These are phyloP conservation scores for Oscheius sp. DNA, from an alignment of 2,888 invertebrate genomes.

Conservation along the genomic window DNA sequence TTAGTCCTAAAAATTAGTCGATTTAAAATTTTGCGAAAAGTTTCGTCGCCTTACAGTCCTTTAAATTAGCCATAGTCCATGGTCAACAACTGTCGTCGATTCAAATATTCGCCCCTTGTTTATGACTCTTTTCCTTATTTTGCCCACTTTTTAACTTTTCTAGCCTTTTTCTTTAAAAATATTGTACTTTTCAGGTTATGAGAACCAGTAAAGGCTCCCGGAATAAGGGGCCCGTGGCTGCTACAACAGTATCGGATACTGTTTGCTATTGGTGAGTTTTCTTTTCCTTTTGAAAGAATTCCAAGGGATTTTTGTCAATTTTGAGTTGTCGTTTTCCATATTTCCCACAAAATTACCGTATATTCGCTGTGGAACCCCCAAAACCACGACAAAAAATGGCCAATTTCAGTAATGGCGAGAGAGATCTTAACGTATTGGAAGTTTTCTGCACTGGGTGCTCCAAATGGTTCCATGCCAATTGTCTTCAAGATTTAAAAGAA, in stretches of 20 bases:
- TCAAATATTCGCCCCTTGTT: background rate
- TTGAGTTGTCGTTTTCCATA: too few species aligned
- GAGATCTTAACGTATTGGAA: conserved; percentile 67
- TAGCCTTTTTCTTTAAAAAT: background rate
- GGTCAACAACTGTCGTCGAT: background rate
- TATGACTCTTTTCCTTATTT: conserved; percentile 10
- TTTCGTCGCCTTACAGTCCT: conserved; percentile 5
- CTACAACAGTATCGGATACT: conserved; percentile 40
- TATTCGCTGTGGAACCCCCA: too few species aligned
- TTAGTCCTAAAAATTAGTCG: too few species aligned
- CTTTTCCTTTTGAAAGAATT: background rate
- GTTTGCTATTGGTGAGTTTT: conserved; percentile 57
- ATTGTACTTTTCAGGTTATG: conserved; percentile 3
- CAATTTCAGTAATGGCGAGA: conserved; percentile 66
- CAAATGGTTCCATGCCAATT: conserved; percentile 71
- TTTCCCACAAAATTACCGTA: too few species aligned
- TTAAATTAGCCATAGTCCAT: conserved; percentile 6
- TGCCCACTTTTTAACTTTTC: background rate
- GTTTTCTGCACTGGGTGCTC: conserved; percentile 66
- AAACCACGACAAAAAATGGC: background rate
- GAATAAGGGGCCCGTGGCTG: background rate
- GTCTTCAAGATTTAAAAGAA: conserved; percentile 65
- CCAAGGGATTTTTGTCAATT: background rate
- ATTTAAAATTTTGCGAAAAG: too few species aligned
- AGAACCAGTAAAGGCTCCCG: conserved; percentile 11